phyloP scores from a whole-genome alignment of 2,888 invertebrate species.

The Harpagoxenus sublaevis region DNA sequence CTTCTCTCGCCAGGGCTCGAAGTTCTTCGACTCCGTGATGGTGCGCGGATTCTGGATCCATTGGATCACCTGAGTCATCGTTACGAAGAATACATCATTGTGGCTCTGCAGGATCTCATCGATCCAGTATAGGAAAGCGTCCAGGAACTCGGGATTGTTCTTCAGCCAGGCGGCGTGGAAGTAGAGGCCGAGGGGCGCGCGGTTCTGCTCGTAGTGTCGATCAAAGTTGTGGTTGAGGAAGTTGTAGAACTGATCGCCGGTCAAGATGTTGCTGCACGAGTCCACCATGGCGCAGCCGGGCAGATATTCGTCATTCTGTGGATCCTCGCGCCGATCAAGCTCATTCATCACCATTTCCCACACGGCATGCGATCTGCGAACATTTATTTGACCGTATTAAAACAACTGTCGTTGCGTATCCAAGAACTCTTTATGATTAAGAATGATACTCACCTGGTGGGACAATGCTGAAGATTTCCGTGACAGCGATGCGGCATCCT shows the following conservation, averaged over 20 bases:
- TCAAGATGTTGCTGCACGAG: conserved; percentile 96
- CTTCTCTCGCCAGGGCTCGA: conserved; percentile 98
- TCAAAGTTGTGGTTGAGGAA: conserved; percentile 98
- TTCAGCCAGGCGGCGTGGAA: conserved; percentile 98
- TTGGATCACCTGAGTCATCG: conserved; percentile 98
- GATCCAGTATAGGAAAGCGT: conserved; percentile 97
- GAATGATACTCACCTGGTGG: conserved; percentile 88
- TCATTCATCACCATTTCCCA: conserved; percentile 99
- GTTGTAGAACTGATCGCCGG: conserved; percentile 97
- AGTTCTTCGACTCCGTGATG: conserved; percentile 94
- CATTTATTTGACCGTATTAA: neutral
- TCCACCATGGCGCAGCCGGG: conserved; percentile 98
- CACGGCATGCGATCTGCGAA: conserved; percentile 92
- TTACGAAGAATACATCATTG: conserved; percentile 97
- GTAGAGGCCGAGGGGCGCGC: conserved; percentile 95
- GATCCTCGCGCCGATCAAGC: conserved; percentile 96
- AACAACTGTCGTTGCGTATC: neutral
- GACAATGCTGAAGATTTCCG: conserved; percentile 96
- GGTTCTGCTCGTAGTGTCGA: conserved; percentile 95
- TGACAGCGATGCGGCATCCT: conserved; percentile 98
- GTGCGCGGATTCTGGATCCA: conserved; percentile 98
- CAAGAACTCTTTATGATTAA: neutral
- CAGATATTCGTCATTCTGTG: conserved; percentile 94
- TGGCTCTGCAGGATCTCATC: conserved; percentile 94
- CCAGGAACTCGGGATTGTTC: conserved; percentile 96